phyloP scores from a whole-genome alignment of 2,888 invertebrate genomes.

The Cepaea hortensis region DNA sequence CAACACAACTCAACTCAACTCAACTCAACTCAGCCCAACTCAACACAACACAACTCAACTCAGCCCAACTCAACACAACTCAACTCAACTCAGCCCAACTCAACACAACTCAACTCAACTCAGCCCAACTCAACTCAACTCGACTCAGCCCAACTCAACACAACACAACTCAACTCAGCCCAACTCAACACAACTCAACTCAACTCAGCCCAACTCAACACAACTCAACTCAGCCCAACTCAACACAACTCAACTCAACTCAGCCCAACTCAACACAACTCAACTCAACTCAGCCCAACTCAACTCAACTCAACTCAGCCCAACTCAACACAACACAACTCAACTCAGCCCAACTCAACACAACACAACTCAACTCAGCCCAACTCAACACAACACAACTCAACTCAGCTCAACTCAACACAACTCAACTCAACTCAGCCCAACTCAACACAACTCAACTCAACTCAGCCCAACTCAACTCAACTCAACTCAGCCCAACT shows the following conservation, averaged over 20 bases:
- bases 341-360: not conserved
- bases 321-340: not conserved
- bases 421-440: slow-evolving; percentile 21
- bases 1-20: not conserved
- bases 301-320: slow-evolving; percentile 21
- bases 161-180: too few relatives aligned
- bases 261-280: slow-evolving; percentile 10
- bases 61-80: not conserved
- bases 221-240: too few relatives aligned
- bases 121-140: not conserved
- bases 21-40: slow-evolving; percentile 18
- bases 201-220: slow-evolving; percentile 7
- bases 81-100: slow-evolving; percentile 18
- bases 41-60: too few relatives aligned
- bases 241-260: slow-evolving; percentile 18
- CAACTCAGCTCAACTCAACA: too few relatives aligned
- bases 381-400: not conserved
- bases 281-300: not conserved
- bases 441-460: too few relatives aligned
- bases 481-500: slow-evolving; percentile 18
- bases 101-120: too few relatives aligned
- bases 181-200: slow-evolving; percentile 3
- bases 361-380: slow-evolving; percentile 20
- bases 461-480: not conserved
- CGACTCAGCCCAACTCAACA: not conserved